phyloP scores from a whole-genome alignment of 2,113 vertebrate genomes.

The Petrocephalus microphthalmus region DNA sequence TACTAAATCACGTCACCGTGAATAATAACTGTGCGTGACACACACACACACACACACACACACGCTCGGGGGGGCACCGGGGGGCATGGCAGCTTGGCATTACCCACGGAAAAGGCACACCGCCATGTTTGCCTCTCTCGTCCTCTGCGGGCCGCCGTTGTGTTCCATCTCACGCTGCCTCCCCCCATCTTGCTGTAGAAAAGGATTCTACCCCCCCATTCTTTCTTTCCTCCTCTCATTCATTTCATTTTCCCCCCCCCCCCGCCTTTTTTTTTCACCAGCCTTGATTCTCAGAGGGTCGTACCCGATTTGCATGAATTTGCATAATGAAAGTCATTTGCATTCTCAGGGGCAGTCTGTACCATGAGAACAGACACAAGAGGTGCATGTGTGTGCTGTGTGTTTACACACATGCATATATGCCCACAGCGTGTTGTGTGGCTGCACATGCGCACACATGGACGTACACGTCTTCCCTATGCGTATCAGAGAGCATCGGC shows the following conservation, averaged over 20 bases:
- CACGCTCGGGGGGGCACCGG: not conserved
- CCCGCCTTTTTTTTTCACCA: conserved; percentile 42
- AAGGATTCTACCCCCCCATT: conserved; percentile 28
- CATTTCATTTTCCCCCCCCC: conserved; percentile 56
- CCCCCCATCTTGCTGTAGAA: not conserved
- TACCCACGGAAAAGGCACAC: not conserved
- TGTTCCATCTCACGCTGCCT: not conserved
- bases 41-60: conserved; percentile 23
- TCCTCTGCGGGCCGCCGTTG: not conserved
- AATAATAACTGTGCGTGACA: not conserved
- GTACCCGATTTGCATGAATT: conserved; percentile 92
- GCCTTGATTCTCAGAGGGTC: conserved; percentile 76
- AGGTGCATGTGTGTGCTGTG: conserved; percentile 24
- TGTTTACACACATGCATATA: not conserved
- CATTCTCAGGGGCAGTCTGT: conserved; percentile 86
- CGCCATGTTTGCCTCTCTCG: not conserved
- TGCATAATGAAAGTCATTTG: conserved; percentile 97
- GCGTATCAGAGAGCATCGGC: conserved; percentile 17
- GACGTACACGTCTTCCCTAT: conserved; percentile 37
- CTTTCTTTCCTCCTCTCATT: conserved; percentile 39
- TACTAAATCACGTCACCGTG: not conserved
- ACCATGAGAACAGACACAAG: conserved; percentile 74
- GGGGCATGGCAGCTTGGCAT: not conserved
- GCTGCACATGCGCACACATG: conserved; percentile 21
- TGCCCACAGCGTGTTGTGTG: not conserved